Evolutionary conservation across 92 coral and sea anemone genomes (phyloP).

Genomic region (Porites rus): DNA sequence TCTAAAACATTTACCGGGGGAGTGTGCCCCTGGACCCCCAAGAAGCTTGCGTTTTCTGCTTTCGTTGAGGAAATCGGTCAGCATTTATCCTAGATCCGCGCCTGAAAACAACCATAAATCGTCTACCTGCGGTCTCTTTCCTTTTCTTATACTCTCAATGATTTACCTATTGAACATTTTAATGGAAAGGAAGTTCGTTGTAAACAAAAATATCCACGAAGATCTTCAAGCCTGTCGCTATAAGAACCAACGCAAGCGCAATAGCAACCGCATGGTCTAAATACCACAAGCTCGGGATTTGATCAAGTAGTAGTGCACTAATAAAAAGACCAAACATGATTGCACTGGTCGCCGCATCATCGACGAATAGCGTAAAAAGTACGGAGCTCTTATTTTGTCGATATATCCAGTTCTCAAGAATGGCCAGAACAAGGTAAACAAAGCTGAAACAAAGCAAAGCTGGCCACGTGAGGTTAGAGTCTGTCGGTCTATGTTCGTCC

Average conservation of each 20-base stretch:
- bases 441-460: neutral
- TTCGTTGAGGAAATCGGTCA: too few relatives aligned
- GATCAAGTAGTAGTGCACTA: conserved; percentile 1
- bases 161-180: too few relatives aligned
- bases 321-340: conserved; percentile 15
- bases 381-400: conserved; percentile 8
- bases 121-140: too few relatives aligned
- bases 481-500: neutral
- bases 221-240: conserved; percentile 22
- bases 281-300: neutral
- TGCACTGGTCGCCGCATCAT: conserved; percentile 16
- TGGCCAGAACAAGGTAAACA: conserved; percentile 4
- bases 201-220: conserved; percentile 29
- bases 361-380: conserved; percentile 17
- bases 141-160: too few relatives aligned
- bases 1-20: too few relatives aligned
- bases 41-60: too few relatives aligned
- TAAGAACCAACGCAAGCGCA: neutral
- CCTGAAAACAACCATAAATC: too few relatives aligned
- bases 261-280: conserved; percentile 29
- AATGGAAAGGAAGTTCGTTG: conserved; percentile 29
- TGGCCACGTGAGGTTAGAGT: conserved; percentile 6
- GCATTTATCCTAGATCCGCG: too few relatives aligned
- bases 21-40: too few relatives aligned
- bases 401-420: conserved; percentile 9